These are phyloP conservation scores for Pterocles burchelli DNA, from an alignment of 2,113 vertebrate genomes.

Conservation along the genomic window DNA sequence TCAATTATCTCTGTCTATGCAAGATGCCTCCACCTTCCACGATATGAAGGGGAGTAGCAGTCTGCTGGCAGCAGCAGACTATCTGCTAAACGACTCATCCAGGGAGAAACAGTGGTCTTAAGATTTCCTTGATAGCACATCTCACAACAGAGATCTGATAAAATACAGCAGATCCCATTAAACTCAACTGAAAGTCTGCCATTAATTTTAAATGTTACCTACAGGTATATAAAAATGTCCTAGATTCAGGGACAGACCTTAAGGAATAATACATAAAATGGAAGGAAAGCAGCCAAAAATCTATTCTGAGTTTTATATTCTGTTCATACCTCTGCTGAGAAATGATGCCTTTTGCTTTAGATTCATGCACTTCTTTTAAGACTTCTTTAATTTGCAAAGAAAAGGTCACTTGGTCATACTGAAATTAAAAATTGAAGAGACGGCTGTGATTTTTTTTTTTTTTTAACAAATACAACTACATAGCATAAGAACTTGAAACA, in stretches of 20 bases:
- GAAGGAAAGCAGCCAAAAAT: constrained; percentile 30
- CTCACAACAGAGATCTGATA: background rate
- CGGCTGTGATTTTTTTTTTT: background rate
- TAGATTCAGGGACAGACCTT: constrained; percentile 31
- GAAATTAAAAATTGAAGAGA: background rate
- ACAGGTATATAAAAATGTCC: constrained; percentile 35
- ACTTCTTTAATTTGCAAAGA: constrained; percentile 6
- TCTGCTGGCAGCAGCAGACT: background rate
- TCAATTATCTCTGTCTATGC: background rate
- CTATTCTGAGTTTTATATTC: background rate
- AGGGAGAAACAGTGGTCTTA: background rate
- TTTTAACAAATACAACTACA: background rate
- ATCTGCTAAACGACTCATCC: background rate
- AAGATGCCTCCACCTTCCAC: background rate
- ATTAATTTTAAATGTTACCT: constrained; percentile 39
- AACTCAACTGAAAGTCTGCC: background rate
- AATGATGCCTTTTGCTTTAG: background rate
- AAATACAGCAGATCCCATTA: constrained; percentile 25
- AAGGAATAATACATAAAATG: constrained; percentile 34
- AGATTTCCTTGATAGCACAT: background rate
- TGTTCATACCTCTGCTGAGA: background rate
- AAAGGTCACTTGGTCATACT: background rate
- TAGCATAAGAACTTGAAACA: background rate
- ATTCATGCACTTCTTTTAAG: background rate
- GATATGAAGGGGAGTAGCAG: background rate